Conservation (phyloP, 2,797 vertebrate genomes). For the Tapera naevia region DNA sequence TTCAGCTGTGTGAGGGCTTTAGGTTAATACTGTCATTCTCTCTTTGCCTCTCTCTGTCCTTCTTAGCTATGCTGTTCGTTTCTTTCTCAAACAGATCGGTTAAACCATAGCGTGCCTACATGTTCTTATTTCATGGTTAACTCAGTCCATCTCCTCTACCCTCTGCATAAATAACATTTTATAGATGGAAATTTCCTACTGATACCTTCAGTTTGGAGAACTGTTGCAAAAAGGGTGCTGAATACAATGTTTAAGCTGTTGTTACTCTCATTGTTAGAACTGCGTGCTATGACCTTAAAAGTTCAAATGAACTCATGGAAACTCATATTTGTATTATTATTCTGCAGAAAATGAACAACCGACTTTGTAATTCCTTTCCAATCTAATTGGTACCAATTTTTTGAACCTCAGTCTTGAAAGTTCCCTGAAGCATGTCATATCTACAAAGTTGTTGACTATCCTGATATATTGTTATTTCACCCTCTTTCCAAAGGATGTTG, state of each 20-base stretch:
- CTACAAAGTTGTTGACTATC: not conserved
- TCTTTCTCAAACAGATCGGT: not conserved
- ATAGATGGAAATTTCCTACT: not conserved
- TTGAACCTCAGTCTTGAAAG: not conserved
- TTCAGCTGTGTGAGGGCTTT: not conserved
- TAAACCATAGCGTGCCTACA: not conserved
- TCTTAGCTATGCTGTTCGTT: not conserved
- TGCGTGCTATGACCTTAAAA: not conserved
- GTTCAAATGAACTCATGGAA: not conserved
- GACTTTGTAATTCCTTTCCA: not conserved
- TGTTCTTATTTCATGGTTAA: not conserved
- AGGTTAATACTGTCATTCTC: not conserved
- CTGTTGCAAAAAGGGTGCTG: not conserved
- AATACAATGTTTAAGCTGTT: not conserved
- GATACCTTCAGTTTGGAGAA: not conserved
- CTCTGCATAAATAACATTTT: not conserved
- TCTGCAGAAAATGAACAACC: not conserved
- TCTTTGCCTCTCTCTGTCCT: not conserved
- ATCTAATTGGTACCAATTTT: not conserved
- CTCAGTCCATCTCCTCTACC: not conserved
- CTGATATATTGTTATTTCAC: accelerated
- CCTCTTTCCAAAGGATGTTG: not conserved
- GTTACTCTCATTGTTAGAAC: not conserved
- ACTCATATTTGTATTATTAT: not conserved
- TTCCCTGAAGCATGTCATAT: not conserved